phyloP scores from a whole-genome alignment of 2,797 vertebrate species.

The Sebastolobus altivelis region DNA sequence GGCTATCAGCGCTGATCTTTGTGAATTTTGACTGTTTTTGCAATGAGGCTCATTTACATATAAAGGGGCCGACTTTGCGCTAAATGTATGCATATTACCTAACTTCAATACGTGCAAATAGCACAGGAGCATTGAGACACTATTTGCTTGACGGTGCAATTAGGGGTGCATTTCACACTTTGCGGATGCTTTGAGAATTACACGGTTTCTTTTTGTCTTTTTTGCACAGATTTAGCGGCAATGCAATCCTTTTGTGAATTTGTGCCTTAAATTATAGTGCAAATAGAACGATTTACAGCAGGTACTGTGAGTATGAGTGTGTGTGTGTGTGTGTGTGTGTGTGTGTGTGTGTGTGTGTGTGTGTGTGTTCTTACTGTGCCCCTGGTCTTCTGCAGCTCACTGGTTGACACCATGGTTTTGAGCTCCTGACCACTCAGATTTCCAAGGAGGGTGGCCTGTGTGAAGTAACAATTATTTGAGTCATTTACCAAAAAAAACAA shows the following conservation, averaged over 20 bases:
- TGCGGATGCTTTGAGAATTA: background rate
- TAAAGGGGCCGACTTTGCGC: background rate
- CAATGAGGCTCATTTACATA: background rate
- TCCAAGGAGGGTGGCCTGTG: slow-evolving; percentile 88
- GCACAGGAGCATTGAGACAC: background rate
- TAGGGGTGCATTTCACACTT: background rate
- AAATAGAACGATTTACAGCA: background rate
- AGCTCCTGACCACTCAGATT: slow-evolving; percentile 86
- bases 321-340: background rate
- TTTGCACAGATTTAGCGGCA: background rate
- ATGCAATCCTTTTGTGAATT: background rate
- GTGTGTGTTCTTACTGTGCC: slow-evolving; percentile 83
- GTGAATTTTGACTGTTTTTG: background rate
- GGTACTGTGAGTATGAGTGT: background rate
- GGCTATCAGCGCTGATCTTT: background rate
- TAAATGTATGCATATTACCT: background rate
- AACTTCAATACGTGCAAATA: background rate
- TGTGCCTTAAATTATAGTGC: background rate
- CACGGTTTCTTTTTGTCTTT: background rate
- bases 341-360: background rate
- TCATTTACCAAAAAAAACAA: background rate
- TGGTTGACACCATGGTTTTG: slow-evolving; percentile 90
- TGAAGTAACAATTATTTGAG: background rate
- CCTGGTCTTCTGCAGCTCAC: slow-evolving; percentile 90
- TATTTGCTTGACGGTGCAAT: background rate